These are phyloP conservation scores for Sycophila texana DNA, from an alignment of 2,888 invertebrate genomes.

Conservation along the genomic window DNA sequence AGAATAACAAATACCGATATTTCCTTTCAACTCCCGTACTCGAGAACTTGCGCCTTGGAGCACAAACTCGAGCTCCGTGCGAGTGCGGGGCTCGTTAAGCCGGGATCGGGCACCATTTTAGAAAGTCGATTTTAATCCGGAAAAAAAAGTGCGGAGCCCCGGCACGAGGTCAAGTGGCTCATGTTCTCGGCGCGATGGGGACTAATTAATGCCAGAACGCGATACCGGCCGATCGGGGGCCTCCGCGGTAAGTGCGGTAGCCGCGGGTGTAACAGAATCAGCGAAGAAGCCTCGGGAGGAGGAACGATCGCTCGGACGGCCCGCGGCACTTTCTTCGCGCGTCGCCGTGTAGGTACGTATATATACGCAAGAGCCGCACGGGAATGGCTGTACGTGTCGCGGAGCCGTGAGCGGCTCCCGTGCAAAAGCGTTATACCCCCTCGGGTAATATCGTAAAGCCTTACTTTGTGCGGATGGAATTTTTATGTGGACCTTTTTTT, in stretches of 20 bases:
- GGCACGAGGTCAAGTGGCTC: conserved; percentile 49
- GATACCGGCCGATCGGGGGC: conserved; percentile 30
- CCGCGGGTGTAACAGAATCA: conserved; percentile 42
- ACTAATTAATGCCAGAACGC: conserved; percentile 53
- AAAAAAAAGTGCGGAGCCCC: conserved; percentile 10
- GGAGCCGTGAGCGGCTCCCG: background rate
- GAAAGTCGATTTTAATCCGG: conserved; percentile 35
- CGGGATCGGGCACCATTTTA: conserved; percentile 19
- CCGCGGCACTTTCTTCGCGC: conserved; percentile 7
- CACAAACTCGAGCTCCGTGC: background rate
- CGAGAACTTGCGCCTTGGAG: background rate
- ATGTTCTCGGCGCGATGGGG: conserved; percentile 47
- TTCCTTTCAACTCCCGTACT: too few relatives aligned
- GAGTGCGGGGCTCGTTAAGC: background rate
- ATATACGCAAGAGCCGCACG: conserved; percentile 2
- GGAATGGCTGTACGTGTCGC: conserved; percentile 6
- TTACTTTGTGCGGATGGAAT: conserved; percentile 14
- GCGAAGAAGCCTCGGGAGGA: conserved; percentile 5
- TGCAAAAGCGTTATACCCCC: conserved; percentile 6
- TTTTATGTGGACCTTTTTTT: conserved; percentile 1
- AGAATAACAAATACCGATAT: too few relatives aligned
- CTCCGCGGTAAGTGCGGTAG: conserved; percentile 41
- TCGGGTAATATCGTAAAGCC: conserved; percentile 17
- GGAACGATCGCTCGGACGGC: conserved; percentile 3
- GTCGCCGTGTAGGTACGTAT: conserved; percentile 13